Evolutionary conservation across 2,888 invertebrate genomes (phyloP), one percentile per base, ranked within the genome.

Genomic region (Melitaea athalia): DNA sequence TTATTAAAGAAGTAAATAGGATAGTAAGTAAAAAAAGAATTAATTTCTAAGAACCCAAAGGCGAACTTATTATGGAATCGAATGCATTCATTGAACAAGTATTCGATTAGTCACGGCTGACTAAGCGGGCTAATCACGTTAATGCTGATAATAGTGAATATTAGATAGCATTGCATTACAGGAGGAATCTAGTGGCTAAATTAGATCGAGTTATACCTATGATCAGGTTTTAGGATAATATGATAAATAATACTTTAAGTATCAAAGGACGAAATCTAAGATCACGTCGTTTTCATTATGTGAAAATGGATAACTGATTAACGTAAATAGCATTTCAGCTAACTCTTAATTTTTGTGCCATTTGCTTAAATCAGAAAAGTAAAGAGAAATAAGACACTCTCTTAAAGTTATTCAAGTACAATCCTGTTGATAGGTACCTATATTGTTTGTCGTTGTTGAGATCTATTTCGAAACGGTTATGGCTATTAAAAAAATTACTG

Each of bases 61-160:
- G 59, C 50, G 61, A 64, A 55, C 62, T 70, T 67, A 71, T 72
- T 70, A 71, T 73, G 74, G 74, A 73, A 73, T 74, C 64, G 68
- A 73, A 73, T 70, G 71, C 69, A 68, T 72, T 75, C 76, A 74
- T 59, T 76, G 72, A 76, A 69, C 73, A 74, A 76, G 72, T 70
- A 75, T 76, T 76, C 69, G 72, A 76, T 77, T 75, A 75, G 63
- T 68, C 60, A 68, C 63, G 68, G 67, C 66, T 67, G 72, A 72
- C 68, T 72, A 74, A 59, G 45, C 67, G 60, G 63, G 66, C 69
- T 72, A 72, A 74, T 72, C 67, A 70, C 68, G 64, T 72, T 71
- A 72, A 72, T 74, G 69, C 64, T 66, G 70, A 72, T 71, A 69
- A 53, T 60, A 59, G 15, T 17, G 59, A 53, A 33, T 66, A 60